phyloP scores from a whole-genome alignment of 2,888 invertebrate species.

The Minunthozetes semirufus region DNA sequence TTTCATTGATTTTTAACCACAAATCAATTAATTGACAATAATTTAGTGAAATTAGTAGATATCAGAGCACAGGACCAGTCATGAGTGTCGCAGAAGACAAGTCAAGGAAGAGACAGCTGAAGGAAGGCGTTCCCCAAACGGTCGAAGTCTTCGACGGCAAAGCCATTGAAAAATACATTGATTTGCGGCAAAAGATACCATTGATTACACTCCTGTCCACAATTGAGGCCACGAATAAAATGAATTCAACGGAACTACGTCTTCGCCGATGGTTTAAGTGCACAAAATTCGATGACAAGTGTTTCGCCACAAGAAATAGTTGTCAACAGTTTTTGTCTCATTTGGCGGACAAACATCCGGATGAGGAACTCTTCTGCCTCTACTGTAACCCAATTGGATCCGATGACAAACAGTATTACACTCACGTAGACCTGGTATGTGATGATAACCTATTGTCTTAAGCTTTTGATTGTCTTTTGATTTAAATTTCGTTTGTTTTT shows the following conservation, averaged over 20 bases:
- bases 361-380: conserved; percentile 8
- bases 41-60: no score
- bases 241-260: conserved; percentile 25
- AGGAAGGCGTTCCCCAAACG: not conserved
- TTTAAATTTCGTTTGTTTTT: not conserved
- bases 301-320: conserved; percentile 23
- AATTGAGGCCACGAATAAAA: not conserved
- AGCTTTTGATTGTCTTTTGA: not conserved
- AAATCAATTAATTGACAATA: no score
- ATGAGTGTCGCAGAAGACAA: no score
- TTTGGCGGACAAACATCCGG: conserved; percentile 23
- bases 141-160: not conserved
- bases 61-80: no score
- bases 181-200: conserved; percentile 2
- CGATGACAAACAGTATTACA: not conserved
- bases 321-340: conserved; percentile 12
- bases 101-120: not conserved
- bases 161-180: not conserved
- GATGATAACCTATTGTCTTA: not conserved
- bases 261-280: conserved; percentile 22
- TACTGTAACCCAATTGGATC: conserved; percentile 6
- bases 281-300: conserved; percentile 12
- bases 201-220: not conserved
- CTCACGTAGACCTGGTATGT: conserved; percentile 22
- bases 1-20: no score